Evolutionary conservation across 1,140 invertebrate species (phyloP), one percentile per base, ranked within the genome.

Genomic region (Archivesica marissinica): DNA sequence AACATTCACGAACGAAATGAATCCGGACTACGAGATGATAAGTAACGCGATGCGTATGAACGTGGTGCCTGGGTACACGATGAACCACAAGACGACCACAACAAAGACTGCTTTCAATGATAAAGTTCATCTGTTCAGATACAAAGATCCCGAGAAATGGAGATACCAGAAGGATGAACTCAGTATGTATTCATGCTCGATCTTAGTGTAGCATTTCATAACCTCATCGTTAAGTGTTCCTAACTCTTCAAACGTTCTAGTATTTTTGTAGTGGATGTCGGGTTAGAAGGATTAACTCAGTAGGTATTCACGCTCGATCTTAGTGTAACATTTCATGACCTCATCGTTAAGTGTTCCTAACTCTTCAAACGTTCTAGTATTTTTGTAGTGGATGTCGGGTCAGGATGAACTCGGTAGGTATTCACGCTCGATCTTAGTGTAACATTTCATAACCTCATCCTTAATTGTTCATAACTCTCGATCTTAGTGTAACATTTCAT

Each of bases 101-200:
- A 87, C 83, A 4, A 89, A 90, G 39, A 56, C 80, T 44, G 70
- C 64, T 13, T 88, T 89, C 74, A 91, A 86, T 75, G 85, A 89
- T 17, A 77, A 85, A 15, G 86, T 90, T 13, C 85, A 87, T 72
- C 54, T 88, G 13, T 74, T 86, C 23, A 75, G 89, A 74, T 44
- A 86, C 41, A 84, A 59, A 23, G 83, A 88, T 61, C 80, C 87
- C 44, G 89, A 91, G 76, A 79, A 91, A 61, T 91, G 79, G 74
- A 81, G 89, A 79, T 86, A 86, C n/a, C 59, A 86, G 56, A 84
- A 87, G 66, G 90, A 91, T 85, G 89, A 87, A 47, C 87, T 89
- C 23, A 88, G 90, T 91, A 86, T 89, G 90, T 88, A 74, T 61
- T 7, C 23, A 13, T 30, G 17, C 44, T 11, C 9, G 11, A 11